Conservation (phyloP, 2,113 vertebrate species). For the Cynopterus brachyotis region DNA sequence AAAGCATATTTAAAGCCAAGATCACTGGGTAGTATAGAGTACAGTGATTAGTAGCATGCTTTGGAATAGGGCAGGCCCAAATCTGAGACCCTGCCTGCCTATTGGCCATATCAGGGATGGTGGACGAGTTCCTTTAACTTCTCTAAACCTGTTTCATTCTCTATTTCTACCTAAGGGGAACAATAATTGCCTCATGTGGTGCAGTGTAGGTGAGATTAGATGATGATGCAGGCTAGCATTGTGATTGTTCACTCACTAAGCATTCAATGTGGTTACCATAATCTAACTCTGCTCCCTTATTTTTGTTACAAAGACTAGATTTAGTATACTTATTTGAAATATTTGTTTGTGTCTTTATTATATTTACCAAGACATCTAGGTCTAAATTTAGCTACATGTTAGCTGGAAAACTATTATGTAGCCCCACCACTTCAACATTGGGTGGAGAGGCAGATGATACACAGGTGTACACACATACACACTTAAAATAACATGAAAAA, state of each 20-base stretch:
- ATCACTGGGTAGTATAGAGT: neutral
- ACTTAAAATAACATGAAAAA: neutral
- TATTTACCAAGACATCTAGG: slow-evolving; percentile 17
- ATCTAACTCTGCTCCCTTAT: neutral
- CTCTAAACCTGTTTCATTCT: neutral
- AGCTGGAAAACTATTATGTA: neutral
- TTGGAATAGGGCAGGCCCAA: neutral
- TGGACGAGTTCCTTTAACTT: neutral
- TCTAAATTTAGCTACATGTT: neutral
- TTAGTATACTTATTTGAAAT: slow-evolving; percentile 6
- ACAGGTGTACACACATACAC: neutral
- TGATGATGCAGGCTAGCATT: neutral
- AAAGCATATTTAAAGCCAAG: neutral
- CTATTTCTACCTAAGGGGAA: neutral
- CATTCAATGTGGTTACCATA: neutral
- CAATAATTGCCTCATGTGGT: neutral
- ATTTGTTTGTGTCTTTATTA: slow-evolving; percentile 27
- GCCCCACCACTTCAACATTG: neutral
- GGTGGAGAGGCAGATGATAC: neutral
- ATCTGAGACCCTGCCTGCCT: neutral
- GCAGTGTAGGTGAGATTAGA: neutral
- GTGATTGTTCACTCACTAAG: neutral
- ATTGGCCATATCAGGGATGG: neutral
- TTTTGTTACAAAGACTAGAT: slow-evolving; percentile 31
- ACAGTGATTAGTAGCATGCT: neutral